These are phyloP conservation scores for Gavia stellata DNA, from an alignment of 2,113 vertebrate genomes.

Conservation along the genomic window DNA sequence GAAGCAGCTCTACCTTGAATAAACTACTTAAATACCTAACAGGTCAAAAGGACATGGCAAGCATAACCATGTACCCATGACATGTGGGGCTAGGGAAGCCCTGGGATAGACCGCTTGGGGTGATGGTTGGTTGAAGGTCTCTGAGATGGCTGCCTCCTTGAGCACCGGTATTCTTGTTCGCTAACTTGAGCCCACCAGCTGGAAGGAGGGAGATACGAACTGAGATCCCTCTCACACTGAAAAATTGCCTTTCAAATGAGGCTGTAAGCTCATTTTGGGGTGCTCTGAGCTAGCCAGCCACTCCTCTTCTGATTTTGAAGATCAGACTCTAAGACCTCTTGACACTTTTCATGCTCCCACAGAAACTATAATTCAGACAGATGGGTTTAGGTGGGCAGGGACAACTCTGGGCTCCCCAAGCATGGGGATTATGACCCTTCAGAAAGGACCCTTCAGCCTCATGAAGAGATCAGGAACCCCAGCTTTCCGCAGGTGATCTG, in stretches of 20 bases:
- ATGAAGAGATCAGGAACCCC: background rate
- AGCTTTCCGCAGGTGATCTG: background rate
- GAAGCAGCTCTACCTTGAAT: background rate
- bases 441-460: background rate
- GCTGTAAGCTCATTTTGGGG: background rate
- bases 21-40: background rate
- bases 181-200: background rate
- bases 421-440: background rate
- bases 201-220: background rate
- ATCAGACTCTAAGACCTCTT: background rate
- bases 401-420: background rate
- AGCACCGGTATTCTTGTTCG: background rate
- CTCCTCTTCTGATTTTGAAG: background rate
- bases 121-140: background rate
- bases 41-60: background rate
- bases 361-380: background rate
- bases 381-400: background rate
- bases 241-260: background rate
- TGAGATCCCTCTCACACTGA: background rate
- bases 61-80: background rate
- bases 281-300: background rate
- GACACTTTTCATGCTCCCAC: background rate
- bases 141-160: background rate
- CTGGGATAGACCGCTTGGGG: rapidly evolving
- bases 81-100: background rate